Percentiles rank a stretch among this genome's conserved stretches.
phyloP scores from a whole-genome alignment of 2,888 invertebrate genomes.

The Ornithoptera alexandrae region DNA sequence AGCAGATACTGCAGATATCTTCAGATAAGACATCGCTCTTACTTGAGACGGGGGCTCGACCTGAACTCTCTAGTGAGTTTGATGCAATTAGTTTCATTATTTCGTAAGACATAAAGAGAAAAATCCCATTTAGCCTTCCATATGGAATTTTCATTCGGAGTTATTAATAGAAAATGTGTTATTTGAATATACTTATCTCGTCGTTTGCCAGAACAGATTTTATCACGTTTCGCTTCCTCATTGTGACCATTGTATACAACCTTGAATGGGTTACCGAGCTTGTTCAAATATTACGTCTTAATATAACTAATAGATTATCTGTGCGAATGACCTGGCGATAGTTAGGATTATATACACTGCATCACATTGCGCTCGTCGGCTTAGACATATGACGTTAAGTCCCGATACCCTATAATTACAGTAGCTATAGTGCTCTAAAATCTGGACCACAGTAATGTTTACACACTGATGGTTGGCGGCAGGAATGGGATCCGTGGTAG shows the following conservation, averaged over 20 bases:
- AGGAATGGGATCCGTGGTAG: too few relatives aligned
- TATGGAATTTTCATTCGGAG: neutral
- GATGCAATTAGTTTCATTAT: constrained; percentile 5
- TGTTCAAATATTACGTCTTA: neutral
- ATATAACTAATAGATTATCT: too few relatives aligned
- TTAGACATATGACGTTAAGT: too few relatives aligned
- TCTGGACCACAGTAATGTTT: too few relatives aligned
- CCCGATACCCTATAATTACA: too few relatives aligned
- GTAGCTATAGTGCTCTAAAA: too few relatives aligned
- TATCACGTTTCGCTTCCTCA: neutral
- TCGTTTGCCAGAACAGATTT: neutral
- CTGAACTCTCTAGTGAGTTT: neutral
- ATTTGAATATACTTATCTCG: neutral
- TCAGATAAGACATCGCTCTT: constrained; percentile 17
- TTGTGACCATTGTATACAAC: neutral
- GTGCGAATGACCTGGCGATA: too few relatives aligned
- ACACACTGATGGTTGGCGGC: too few relatives aligned
- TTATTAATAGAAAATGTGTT: neutral
- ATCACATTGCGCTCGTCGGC: too few relatives aligned
- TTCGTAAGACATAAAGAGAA: constrained; percentile 4
- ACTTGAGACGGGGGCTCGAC: constrained; percentile 22
- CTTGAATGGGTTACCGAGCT: neutral
- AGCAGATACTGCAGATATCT: neutral
- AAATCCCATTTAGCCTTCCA: neutral
- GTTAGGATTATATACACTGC: too few relatives aligned